Percentiles rank a stretch among this genome's conserved stretches.
Evolutionary conservation across 2,888 invertebrate species (phyloP).

Genomic region (Dascillus cervinus): DNA sequence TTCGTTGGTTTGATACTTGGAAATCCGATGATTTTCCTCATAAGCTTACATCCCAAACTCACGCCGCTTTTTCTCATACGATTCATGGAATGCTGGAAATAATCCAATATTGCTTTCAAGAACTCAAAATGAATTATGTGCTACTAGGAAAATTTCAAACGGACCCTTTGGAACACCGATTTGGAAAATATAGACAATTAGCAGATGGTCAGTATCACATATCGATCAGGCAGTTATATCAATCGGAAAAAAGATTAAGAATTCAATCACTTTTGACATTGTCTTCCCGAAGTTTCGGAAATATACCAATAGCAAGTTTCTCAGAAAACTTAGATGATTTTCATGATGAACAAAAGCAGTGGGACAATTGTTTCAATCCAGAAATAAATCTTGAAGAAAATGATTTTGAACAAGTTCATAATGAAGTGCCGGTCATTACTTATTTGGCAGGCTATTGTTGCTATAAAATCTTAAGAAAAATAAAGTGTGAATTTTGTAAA

Average conservation of each 20-base stretch:
- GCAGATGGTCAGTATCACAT: slow-evolving; percentile 1
- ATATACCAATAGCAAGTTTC: too few relatives aligned
- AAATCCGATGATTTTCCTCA: neutral
- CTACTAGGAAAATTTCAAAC: slow-evolving; percentile 6
- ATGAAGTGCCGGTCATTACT: too few relatives aligned
- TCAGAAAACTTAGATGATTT: slow-evolving; percentile 1
- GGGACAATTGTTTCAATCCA: too few relatives aligned
- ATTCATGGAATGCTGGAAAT: slow-evolving; percentile 2
- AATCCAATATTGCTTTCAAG: neutral
- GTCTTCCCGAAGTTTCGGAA: too few relatives aligned
- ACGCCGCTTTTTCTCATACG: neutral
- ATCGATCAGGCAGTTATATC: neutral
- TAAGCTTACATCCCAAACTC: too few relatives aligned
- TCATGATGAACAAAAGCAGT: too few relatives aligned
- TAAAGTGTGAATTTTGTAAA: too few relatives aligned
- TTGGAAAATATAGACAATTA: slow-evolving; percentile 4
- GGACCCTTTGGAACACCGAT: too few relatives aligned
- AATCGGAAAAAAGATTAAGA: slow-evolving; percentile 1
- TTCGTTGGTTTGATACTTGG: slow-evolving; percentile 3
- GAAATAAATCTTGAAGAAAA: too few relatives aligned
- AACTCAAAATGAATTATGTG: slow-evolving; percentile 2
- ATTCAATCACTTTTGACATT: slow-evolving; percentile 6
- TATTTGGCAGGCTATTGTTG: too few relatives aligned
- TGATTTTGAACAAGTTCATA: too few relatives aligned
- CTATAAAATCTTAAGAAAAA: too few relatives aligned